Evolutionary conservation across 2,113 vertebrate species (phyloP).

Genomic region (Erythrolamprus reginae): DNA sequence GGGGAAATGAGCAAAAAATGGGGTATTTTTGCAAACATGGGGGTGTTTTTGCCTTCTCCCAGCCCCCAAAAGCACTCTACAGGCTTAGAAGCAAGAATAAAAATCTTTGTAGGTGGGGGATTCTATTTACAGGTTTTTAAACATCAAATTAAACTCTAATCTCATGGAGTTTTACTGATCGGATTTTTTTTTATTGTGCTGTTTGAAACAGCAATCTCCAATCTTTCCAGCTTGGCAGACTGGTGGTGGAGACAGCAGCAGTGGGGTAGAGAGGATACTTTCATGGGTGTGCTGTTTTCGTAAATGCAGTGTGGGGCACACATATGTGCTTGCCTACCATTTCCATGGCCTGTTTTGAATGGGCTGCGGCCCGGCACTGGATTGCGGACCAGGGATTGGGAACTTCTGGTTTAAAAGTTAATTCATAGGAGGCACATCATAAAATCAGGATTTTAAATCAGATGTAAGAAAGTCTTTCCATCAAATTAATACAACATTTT

Average conservation of each 20-base stretch:
- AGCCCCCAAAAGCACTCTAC: too few relatives aligned
- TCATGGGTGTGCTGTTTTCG: not conserved
- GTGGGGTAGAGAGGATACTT: not conserved
- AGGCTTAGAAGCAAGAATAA: too few relatives aligned
- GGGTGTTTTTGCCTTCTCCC: too few relatives aligned
- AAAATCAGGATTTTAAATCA: not conserved
- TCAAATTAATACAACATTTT: not conserved
- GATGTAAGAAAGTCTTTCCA: not conserved
- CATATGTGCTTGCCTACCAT: not conserved
- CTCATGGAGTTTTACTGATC: not conserved
- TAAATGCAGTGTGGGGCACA: not conserved
- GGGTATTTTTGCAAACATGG: too few relatives aligned
- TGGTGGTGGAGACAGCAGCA: not conserved
- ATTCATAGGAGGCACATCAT: not conserved
- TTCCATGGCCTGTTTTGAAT: not conserved
- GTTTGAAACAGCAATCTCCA: not conserved
- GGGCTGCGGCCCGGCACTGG: not conserved
- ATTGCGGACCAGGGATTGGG: not conserved
- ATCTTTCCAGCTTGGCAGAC: not conserved
- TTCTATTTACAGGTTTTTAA: not conserved
- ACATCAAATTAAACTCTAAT: not conserved
- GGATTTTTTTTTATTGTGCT: not conserved
- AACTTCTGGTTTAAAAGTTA: not conserved
- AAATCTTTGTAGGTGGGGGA: too few relatives aligned
- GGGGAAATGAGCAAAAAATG: too few relatives aligned